Conservation (phyloP, 2,797 vertebrate species). For the Lepidocolaptes lacrymiger region DNA sequence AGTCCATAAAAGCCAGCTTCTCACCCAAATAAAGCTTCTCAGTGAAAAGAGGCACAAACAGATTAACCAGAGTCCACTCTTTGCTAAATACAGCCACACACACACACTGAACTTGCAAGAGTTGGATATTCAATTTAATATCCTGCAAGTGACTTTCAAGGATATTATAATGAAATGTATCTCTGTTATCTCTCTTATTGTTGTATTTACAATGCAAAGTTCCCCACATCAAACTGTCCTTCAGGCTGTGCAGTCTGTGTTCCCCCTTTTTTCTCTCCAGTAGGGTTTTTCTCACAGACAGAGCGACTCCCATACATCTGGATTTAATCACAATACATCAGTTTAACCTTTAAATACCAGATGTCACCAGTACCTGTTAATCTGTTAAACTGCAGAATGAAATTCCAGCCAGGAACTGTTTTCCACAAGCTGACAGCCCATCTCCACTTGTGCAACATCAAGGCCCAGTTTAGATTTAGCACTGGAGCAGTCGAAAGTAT, state of each 20-base stretch:
- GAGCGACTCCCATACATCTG: slow-evolving; percentile 43
- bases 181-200: background rate
- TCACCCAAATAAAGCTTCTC: background rate
- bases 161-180: background rate
- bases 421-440: background rate
- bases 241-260: background rate
- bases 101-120: background rate
- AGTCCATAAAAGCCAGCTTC: background rate
- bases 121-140: background rate
- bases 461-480: background rate
- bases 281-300: slow-evolving; percentile 43
- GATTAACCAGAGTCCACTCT: background rate
- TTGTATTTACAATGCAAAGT: background rate
- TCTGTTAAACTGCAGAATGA: slow-evolving; percentile 30
- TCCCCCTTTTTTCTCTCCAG: background rate
- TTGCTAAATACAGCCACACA: background rate
- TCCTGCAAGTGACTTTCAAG: background rate
- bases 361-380: slow-evolving; percentile 59
- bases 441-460: background rate
- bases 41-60: background rate
- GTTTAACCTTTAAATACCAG: slow-evolving; percentile 50
- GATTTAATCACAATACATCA: slow-evolving; percentile 31
- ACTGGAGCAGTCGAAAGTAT: background rate
- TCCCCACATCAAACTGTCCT: background rate
- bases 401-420: slow-evolving; percentile 3